These are phyloP conservation scores for Anguilla pacifica DNA, from an alignment of 2,797 vertebrate species.

Conservation along the genomic window DNA sequence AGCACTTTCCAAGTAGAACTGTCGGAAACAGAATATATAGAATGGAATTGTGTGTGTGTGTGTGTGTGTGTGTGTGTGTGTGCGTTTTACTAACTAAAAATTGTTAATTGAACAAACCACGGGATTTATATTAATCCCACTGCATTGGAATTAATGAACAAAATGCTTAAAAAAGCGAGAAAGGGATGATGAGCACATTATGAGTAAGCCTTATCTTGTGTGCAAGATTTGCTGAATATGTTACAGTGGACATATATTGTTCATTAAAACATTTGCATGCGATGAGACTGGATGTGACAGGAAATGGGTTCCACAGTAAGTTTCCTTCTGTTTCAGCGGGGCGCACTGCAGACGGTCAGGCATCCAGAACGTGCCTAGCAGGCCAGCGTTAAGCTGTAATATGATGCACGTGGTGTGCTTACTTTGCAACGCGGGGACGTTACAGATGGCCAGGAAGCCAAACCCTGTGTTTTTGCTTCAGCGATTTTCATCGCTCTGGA, in stretches of 20 bases:
- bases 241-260: neutral
- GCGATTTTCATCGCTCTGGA: neutral
- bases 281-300: neutral
- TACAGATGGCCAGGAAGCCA: neutral
- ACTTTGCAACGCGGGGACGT: neutral
- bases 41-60: no score
- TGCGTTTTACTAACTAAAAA: no score
- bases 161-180: neutral
- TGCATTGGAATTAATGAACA: neutral
- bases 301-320: neutral
- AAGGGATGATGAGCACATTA: neutral
- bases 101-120: no score
- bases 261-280: neutral
- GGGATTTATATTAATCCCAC: neutral
- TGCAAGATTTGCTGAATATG: neutral
- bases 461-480: neutral
- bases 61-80: no score
- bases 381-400: neutral
- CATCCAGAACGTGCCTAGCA: neutral
- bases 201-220: neutral
- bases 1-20: no score
- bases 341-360: neutral
- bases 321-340: neutral
- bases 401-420: neutral
- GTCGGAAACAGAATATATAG: no score